Evolutionary conservation across 1,140 invertebrate genomes (phyloP).

Genomic region (Drosophila micromelanica): DNA sequence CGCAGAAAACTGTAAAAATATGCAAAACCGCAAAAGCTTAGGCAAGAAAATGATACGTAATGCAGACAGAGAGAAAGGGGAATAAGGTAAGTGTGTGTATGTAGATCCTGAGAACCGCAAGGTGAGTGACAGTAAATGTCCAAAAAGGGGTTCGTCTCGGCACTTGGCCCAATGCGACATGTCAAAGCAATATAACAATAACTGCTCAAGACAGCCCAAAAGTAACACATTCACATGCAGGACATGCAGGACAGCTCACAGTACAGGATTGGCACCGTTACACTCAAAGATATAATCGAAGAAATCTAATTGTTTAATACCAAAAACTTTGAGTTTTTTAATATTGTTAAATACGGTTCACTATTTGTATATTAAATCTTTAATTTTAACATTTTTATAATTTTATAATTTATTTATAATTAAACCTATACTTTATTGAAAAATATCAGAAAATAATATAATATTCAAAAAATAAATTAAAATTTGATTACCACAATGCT

Average conservation of each 20-base stretch:
- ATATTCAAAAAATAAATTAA: too few relatives aligned
- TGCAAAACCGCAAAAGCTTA: slow-evolving; percentile 70
- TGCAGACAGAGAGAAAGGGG: background rate
- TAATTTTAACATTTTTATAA: too few relatives aligned
- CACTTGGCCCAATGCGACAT: slow-evolving; percentile 56
- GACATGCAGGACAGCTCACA: slow-evolving; percentile 36
- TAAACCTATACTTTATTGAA: too few relatives aligned
- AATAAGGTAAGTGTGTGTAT: background rate
- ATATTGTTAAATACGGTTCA: too few relatives aligned
- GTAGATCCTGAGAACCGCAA: slow-evolving; percentile 56
- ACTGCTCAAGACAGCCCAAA: slow-evolving; percentile 82
- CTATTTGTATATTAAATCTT: too few relatives aligned
- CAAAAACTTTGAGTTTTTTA: too few relatives aligned
- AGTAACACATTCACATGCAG: slow-evolving; percentile 66
- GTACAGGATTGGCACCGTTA: slow-evolving; percentile 13
- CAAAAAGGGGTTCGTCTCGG: slow-evolving; percentile 41
- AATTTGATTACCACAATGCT: too few relatives aligned
- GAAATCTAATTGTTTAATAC: background rate
- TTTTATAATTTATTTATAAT: too few relatives aligned
- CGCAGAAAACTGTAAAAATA: slow-evolving; percentile 33
- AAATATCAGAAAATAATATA: too few relatives aligned
- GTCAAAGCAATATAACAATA: slow-evolving; percentile 74
- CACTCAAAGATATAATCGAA: background rate
- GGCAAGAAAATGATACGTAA: slow-evolving; percentile 40
- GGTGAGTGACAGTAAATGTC: slow-evolving; percentile 58